Evolutionary conservation across 2,888 invertebrate genomes (phyloP), one percentile per base, ranked within the genome.

Genomic region (Agrochola macilenta): DNA sequence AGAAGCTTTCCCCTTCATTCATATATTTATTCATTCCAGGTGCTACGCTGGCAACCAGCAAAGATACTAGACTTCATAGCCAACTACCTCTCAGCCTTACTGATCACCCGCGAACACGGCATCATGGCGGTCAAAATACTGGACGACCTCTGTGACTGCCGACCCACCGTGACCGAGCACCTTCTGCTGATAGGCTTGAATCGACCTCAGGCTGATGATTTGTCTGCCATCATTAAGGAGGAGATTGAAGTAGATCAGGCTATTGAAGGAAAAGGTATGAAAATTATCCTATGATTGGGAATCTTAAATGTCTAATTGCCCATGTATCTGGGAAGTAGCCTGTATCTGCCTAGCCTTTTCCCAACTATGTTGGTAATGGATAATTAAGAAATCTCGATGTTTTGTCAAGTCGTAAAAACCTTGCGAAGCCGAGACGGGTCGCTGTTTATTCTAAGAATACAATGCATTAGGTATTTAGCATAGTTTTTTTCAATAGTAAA

Each of bases 71-170:
- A 97, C 80, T 98, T 98, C 91, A 97, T 98, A 86, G 97, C 98
- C 4, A 98, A 98, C 92, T 98, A 98, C 91, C 94, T 98, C 17
- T 98, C 98, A 75, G 97, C 97, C 0, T 94, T 98, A 61, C 94
- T 98, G 68, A 97, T 97, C 49, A 98, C 98, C 0, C 96, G 98
- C 12, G 98, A 98, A 92, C 96, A 96, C 70, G 96, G 96, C 0
- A 86, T 96, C 60, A 90, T 96, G 88, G 94, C 96, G 0, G 92
- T 95, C 11, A 95, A 91, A 86, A 93, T 96, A 2, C 87, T 96
- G 39, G 95, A 96, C 1, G 96, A 96, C 73, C 92, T 96, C 1
- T 96, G 96, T 77, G 96, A 96, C 90, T 96, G 96, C 82, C 89
- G 90, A 26, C 94, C 96, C 0, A 89, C 95, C 0, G 93, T 96